These are phyloP conservation scores for Crax fasciolata DNA, from an alignment of 2,797 vertebrate genomes.

Conservation along the genomic window DNA sequence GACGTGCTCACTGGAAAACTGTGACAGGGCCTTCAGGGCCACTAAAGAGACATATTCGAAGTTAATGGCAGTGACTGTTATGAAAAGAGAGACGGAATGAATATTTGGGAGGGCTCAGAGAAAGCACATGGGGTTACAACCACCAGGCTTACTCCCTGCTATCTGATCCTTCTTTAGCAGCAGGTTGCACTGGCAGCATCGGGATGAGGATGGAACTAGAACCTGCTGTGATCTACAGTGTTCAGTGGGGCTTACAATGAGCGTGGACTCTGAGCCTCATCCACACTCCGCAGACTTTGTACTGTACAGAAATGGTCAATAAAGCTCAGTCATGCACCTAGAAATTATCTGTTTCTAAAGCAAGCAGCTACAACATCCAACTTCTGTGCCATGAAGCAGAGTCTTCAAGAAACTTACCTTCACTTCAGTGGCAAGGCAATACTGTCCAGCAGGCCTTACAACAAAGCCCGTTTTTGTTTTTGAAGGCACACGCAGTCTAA, in stretches of 20 bases:
- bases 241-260: background rate
- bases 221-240: background rate
- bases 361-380: background rate
- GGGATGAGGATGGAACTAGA: background rate
- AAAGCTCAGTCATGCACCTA: background rate
- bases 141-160: background rate
- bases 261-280: background rate
- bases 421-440: background rate
- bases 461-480: background rate
- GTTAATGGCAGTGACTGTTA: accelerated
- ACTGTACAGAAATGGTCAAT: background rate
- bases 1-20: background rate
- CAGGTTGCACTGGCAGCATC: background rate
- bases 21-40: background rate
- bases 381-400: background rate
- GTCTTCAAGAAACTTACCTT: background rate
- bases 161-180: background rate
- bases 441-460: background rate
- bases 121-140: too few species aligned
- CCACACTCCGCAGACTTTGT: background rate
- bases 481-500: background rate
- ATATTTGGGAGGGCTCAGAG: background rate
- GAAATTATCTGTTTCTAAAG: background rate
- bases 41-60: background rate
- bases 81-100: background rate